These are phyloP conservation scores for Cacatua alba DNA, from an alignment of 2,113 vertebrate genomes.

Conservation along the genomic window DNA sequence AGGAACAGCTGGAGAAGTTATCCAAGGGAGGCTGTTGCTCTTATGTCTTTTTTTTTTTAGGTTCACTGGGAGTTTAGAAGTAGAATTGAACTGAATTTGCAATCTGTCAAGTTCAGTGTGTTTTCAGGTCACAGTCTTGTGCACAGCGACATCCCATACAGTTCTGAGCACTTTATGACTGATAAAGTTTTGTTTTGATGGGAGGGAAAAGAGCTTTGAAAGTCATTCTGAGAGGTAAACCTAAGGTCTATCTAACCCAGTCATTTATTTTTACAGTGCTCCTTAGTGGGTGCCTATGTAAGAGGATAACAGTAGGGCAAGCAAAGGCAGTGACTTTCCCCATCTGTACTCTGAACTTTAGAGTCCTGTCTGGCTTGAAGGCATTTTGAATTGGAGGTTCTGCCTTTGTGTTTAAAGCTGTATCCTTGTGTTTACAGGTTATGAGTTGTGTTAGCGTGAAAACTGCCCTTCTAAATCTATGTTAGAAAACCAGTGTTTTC, in stretches of 20 bases:
- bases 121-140: not conserved
- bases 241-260: not conserved
- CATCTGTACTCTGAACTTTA: not conserved
- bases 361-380: not conserved
- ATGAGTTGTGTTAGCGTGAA: not conserved
- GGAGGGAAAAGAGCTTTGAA: not conserved
- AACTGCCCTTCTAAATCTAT: not conserved
- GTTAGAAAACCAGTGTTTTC: not conserved
- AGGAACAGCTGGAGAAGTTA: not conserved
- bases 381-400: not conserved
- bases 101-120: not conserved
- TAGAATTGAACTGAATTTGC: not conserved
- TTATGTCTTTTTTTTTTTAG: not conserved
- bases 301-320: not conserved
- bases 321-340: not conserved
- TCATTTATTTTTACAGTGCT: not conserved
- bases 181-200: not conserved
- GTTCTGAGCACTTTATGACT: not conserved
- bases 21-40: not conserved
- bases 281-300: not conserved
- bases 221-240: not conserved
- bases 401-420: not conserved
- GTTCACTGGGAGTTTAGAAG: not conserved
- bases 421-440: not conserved
- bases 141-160: not conserved